A percentile compares a stretch with the other conserved stretches of the same genome.
phyloP scores from a whole-genome alignment of 53 echinoderm and acorn worm genomes.

The Echinarachnius parma region DNA sequence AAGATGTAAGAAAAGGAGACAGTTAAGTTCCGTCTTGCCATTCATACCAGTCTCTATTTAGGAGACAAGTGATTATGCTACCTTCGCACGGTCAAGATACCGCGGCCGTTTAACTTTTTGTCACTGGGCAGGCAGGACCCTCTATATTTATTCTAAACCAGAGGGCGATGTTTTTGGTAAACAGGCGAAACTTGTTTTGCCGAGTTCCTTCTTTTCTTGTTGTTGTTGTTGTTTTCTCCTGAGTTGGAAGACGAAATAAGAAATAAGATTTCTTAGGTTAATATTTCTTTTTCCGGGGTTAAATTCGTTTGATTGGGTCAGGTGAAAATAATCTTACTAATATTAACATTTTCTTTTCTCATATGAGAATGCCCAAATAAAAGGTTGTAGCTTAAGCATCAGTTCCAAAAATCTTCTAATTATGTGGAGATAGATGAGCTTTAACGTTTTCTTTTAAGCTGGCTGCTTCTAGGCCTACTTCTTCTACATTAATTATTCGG shows the following conservation, averaged over 20 bases:
- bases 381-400: not conserved
- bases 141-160: slow-evolving; percentile 29
- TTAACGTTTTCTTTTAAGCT: slow-evolving; percentile 56
- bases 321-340: slow-evolving; percentile 38
- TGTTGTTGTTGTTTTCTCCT: slow-evolving; percentile 1
- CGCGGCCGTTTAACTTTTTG: slow-evolving; percentile 75
- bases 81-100: slow-evolving; percentile 90
- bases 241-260: slow-evolving; percentile 46
- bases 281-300: slow-evolving; percentile 28
- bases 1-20: slow-evolving; percentile 46
- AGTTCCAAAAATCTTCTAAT: not conserved
- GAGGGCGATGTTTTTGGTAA: slow-evolving; percentile 85
- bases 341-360: slow-evolving; percentile 52
- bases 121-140: slow-evolving; percentile 73
- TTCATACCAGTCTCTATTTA: slow-evolving; percentile 76
- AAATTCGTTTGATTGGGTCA: slow-evolving; percentile 6
- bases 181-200: slow-evolving; percentile 73
- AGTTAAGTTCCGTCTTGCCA: slow-evolving; percentile 57
- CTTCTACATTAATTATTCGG: not conserved
- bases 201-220: slow-evolving; percentile 64
- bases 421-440: slow-evolving; percentile 20
- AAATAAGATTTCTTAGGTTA: slow-evolving; percentile 16
- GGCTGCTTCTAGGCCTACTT: slow-evolving; percentile 61
- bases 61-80: slow-evolving; percentile 84
- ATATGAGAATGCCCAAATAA: not conserved